phyloP scores from a whole-genome alignment of 1,140 invertebrate genomes.

The Andrena cerasifolii region DNA sequence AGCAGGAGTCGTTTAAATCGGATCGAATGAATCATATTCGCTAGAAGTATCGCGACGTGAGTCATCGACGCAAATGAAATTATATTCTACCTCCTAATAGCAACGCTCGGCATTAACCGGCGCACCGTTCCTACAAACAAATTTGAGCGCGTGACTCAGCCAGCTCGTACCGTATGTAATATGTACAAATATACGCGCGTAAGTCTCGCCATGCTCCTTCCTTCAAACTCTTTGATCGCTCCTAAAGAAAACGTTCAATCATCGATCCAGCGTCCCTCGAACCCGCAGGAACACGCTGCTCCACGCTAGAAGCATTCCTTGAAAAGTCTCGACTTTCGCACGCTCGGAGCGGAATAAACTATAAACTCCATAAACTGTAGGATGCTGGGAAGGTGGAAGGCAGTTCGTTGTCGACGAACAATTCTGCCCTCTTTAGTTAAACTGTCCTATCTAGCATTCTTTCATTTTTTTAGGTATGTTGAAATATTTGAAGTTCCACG shows the following conservation, averaged over 20 bases:
- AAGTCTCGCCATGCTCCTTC: neutral
- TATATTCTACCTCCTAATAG: slow-evolving; percentile 62
- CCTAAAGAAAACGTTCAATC: neutral
- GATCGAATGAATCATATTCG: slow-evolving; percentile 59
- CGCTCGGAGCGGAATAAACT: too few relatives aligned
- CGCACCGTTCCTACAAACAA: slow-evolving; percentile 50
- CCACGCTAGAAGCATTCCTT: too few relatives aligned
- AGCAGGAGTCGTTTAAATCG: slow-evolving; percentile 33
- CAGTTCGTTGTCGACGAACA: too few relatives aligned
- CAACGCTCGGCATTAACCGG: slow-evolving; percentile 57
- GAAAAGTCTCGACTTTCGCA: too few relatives aligned
- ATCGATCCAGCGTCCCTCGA: too few relatives aligned
- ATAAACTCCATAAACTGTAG: too few relatives aligned
- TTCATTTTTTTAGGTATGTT: too few relatives aligned
- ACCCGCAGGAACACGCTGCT: neutral
- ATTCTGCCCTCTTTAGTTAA: too few relatives aligned
- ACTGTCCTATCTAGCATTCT: too few relatives aligned
- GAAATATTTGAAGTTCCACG: too few relatives aligned
- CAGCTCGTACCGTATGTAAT: slow-evolving; percentile 19
- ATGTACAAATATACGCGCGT: slow-evolving; percentile 27
- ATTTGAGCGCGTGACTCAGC: slow-evolving; percentile 61
- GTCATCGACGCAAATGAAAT: slow-evolving; percentile 66
- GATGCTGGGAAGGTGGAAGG: too few relatives aligned
- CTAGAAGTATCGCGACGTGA: slow-evolving; percentile 54
- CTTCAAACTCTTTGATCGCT: slow-evolving; percentile 1